phyloP scores from a whole-genome alignment of 1,140 invertebrate species.

The Drosophila sucinea region DNA sequence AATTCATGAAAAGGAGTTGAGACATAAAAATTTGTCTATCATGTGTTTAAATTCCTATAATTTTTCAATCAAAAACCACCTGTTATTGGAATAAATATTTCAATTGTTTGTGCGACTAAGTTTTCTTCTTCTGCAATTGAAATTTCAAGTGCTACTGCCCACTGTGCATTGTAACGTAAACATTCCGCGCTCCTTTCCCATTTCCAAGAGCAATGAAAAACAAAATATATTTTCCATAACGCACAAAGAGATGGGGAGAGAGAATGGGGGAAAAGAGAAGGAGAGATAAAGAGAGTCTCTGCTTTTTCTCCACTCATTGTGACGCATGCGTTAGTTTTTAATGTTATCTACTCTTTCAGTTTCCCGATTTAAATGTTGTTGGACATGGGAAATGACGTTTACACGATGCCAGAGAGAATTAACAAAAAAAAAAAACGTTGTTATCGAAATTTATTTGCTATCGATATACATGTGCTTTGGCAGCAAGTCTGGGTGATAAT shows the following conservation, averaged over 20 bases:
- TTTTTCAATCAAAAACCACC: background rate
- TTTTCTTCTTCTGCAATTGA: background rate
- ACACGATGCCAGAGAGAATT: slow-evolving; percentile 52
- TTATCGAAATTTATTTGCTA: slow-evolving; percentile 53
- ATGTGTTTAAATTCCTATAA: background rate
- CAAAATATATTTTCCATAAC: slow-evolving; percentile 42
- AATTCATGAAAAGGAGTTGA: too few relatives aligned
- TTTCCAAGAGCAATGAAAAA: slow-evolving; percentile 29
- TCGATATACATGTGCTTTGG: slow-evolving; percentile 17
- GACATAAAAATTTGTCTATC: too few relatives aligned
- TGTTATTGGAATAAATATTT: background rate
- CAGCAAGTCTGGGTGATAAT: background rate
- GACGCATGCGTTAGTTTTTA: slow-evolving; percentile 57
- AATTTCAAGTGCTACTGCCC: slow-evolving; percentile 3
- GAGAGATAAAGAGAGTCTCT: slow-evolving; percentile 20
- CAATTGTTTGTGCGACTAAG: background rate
- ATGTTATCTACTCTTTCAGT: slow-evolving; percentile 33
- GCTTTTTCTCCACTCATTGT: slow-evolving; percentile 49
- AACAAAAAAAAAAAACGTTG: slow-evolving; percentile 48
- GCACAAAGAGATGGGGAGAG: slow-evolving; percentile 8
- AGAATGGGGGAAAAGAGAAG: slow-evolving; percentile 20
- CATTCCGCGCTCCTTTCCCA: slow-evolving; percentile 53
- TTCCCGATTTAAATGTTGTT: slow-evolving; percentile 46
- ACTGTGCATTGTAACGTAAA: slow-evolving; percentile 71
- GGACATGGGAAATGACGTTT: slow-evolving; percentile 35